Percentiles rank a stretch among this genome's conserved stretches.
Conservation (phyloP, 2,888 invertebrate species). For the Habroteleia sp. region DNA sequence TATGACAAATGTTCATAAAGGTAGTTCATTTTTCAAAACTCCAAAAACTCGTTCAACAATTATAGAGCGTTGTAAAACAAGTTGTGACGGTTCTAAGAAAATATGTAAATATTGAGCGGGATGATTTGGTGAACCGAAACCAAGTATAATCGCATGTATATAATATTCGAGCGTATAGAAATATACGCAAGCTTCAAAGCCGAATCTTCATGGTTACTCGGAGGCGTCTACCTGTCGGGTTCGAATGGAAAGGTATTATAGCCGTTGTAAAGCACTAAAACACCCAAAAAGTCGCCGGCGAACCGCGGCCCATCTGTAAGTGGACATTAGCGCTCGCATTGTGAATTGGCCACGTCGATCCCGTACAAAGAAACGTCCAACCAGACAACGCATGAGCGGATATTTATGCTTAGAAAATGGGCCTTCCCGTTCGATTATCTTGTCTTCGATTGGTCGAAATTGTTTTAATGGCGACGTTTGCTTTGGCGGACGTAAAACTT, state of each 20-base stretch:
- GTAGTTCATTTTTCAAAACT: not conserved
- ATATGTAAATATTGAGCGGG: conserved; percentile 48
- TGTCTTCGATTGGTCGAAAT: conserved; percentile 35
- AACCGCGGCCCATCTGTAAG: conserved; percentile 63
- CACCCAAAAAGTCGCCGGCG: conserved; percentile 62
- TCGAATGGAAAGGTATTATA: conserved; percentile 65
- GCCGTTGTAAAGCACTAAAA: conserved; percentile 66
- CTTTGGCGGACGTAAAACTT: too few relatives aligned
- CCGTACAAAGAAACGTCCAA: conserved; percentile 52
- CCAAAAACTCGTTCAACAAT: not conserved
- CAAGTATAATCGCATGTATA: conserved; percentile 30
- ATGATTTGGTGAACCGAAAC: conserved; percentile 24
- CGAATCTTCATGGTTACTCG: conserved; percentile 51
- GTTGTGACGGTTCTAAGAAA: conserved; percentile 35
- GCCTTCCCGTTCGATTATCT: conserved; percentile 23
- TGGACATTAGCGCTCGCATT: conserved; percentile 70
- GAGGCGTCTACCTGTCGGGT: conserved; percentile 64
- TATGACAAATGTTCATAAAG: too few relatives aligned
- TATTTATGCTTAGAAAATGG: conserved; percentile 64
- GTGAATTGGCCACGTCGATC: conserved; percentile 71
- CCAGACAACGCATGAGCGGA: conserved; percentile 41
- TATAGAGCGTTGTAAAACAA: conserved; percentile 23
- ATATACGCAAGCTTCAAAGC: conserved; percentile 47
- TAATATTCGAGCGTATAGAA: conserved; percentile 45
- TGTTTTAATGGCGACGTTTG: conserved; percentile 17